These are phyloP conservation scores for Lutjanus campechanus DNA, from an alignment of 2,797 vertebrate genomes.

Conservation along the genomic window DNA sequence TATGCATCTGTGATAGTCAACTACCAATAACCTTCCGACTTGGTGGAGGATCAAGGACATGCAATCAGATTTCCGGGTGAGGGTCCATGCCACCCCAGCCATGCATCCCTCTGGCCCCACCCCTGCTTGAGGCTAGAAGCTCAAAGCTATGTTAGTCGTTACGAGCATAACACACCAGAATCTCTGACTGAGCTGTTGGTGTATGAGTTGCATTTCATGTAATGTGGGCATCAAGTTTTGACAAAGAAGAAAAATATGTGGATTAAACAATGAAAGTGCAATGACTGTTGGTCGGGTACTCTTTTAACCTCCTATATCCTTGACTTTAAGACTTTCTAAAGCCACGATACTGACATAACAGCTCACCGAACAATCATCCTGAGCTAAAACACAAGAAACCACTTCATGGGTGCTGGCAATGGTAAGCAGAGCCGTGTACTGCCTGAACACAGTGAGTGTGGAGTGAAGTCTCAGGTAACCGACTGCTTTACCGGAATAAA, in stretches of 20 bases:
- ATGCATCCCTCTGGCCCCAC: background rate
- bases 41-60: background rate
- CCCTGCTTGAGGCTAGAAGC: background rate
- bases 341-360: background rate
- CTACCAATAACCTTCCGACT: background rate
- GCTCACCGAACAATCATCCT: conserved; percentile 26
- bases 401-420: conserved; percentile 41
- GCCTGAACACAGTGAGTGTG: conserved; percentile 28
- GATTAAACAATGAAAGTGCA: background rate
- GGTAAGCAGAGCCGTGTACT: conserved; percentile 34
- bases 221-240: background rate
- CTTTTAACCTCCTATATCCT: background rate
- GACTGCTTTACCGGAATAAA: conserved; percentile 18
- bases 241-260: background rate
- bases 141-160: background rate
- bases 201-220: background rate
- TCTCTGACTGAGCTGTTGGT: background rate
- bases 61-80: background rate
- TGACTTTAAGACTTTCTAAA: background rate
- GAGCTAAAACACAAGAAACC: conserved; percentile 61
- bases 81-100: background rate
- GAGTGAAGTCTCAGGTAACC: conserved; percentile 28
- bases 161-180: background rate
- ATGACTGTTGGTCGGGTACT: background rate
- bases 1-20: background rate